Conservation (phyloP, 2,113 vertebrate genomes). For the Struthio camelus region DNA sequence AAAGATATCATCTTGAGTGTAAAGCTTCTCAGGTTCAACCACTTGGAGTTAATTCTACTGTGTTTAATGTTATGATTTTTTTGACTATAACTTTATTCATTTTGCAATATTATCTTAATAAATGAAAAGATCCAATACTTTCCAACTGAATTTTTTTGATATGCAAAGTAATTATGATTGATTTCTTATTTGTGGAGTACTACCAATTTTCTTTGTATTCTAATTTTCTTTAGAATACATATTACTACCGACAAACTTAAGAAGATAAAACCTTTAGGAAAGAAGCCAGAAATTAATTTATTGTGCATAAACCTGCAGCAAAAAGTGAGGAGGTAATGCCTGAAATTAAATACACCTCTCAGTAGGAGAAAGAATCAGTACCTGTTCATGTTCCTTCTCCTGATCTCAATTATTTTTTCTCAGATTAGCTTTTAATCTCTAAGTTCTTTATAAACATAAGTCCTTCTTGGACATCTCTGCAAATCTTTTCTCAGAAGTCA, state of each 20-base stretch:
- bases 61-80: neutral
- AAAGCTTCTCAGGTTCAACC: neutral
- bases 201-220: no score
- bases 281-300: neutral
- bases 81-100: neutral
- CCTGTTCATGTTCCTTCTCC: neutral
- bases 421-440: neutral
- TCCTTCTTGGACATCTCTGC: neutral
- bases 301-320: neutral
- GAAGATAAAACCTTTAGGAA: neutral
- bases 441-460: neutral
- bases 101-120: neutral
- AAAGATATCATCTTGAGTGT: neutral
- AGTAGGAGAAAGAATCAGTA: neutral
- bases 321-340: neutral
- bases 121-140: neutral
- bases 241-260: neutral
- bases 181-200: neutral
- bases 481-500: neutral
- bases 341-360: neutral
- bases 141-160: neutral
- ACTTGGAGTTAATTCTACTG: neutral
- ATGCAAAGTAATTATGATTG: neutral
- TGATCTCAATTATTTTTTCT: neutral
- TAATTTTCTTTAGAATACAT: constrained; percentile 22